Evolutionary conservation across 2,888 invertebrate species (phyloP), one percentile per base, ranked within the genome.

Genomic region (Lagria hirta): DNA sequence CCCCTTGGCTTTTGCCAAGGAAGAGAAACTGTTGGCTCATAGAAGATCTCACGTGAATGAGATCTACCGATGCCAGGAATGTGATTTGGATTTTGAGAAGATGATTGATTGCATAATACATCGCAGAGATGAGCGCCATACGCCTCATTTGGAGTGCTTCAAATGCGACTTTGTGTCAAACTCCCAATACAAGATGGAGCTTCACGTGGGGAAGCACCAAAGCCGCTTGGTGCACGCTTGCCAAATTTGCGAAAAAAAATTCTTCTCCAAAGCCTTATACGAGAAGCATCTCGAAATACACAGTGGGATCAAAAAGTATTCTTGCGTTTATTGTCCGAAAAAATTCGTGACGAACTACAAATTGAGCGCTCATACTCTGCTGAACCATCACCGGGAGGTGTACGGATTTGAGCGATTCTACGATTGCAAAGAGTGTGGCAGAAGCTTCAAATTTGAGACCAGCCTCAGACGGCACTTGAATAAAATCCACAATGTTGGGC

Each of bases 11-110:
- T 35, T 35, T 14, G 8, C 21, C 4, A 7, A 12, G 1, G 10
- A 35, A 12, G 7, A 35, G 8, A 12, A 17, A 3, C 15, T 35
- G 2, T 6, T 1, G 7, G 14, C 11, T 4, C 35, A 35, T 10
- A 10, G 7, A n/a, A 4, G 3, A 7, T 2, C 12, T 4, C 35
- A 35, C 17, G 3, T 17, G 3, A 8, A 26, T 12, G 6, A 35
- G 49, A 70, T 72, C 35, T 75, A 73, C 58, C 70, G 53, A 12
- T 65, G 65, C 40, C 48, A 55, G 12, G 46, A 54, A 3, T 65
- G 66, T 43, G 49, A 57, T 3, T 52, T 57, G 28, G 54, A 55
- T 14, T 54, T 75, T 48, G 71, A 17, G 1, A 20, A 10, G n/a
- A 2, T n/a, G 5, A 17, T 3, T 8, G 35, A 26, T 4, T 35